These are phyloP conservation scores for Dasyornis broadbenti DNA, from an alignment of 2,113 vertebrate species.

Conservation along the genomic window DNA sequence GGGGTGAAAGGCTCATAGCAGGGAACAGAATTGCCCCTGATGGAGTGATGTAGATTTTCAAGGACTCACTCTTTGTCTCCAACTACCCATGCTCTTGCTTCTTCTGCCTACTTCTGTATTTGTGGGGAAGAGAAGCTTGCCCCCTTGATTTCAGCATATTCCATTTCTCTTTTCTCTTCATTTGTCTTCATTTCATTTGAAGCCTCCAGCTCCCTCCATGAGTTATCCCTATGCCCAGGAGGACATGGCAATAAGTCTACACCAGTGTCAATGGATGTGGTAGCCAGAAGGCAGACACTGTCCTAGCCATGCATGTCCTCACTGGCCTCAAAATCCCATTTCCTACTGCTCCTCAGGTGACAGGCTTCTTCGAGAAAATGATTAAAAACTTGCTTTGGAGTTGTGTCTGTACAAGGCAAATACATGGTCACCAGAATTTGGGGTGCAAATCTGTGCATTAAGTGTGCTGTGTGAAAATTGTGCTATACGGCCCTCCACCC, in stretches of 20 bases:
- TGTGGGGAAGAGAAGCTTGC: neutral
- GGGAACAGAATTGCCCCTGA: neutral
- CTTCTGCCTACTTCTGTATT: neutral
- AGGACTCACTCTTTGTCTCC: neutral
- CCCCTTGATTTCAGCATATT: neutral
- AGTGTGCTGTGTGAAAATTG: neutral
- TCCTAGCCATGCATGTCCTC: neutral
- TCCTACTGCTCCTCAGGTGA: neutral
- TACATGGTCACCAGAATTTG: neutral
- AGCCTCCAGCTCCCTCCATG: neutral
- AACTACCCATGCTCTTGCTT: neutral
- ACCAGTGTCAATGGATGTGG: neutral
- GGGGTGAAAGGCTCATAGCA: neutral
- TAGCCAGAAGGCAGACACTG: neutral
- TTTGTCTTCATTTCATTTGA: neutral
- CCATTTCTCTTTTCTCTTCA: neutral
- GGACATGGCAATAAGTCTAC: accelerated
- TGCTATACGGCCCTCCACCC: neutral
- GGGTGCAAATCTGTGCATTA: neutral
- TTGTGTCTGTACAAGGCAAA: neutral
- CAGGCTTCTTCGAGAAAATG: neutral
- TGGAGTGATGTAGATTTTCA: neutral
- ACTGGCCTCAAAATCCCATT: neutral
- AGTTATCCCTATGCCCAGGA: neutral
- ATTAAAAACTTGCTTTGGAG: neutral